A percentile compares a stretch with the other conserved stretches of the same genome.
These are phyloP conservation scores for Pangasius sanitwongsei DNA, from an alignment of 2,797 vertebrate genomes.

Conservation along the genomic window DNA sequence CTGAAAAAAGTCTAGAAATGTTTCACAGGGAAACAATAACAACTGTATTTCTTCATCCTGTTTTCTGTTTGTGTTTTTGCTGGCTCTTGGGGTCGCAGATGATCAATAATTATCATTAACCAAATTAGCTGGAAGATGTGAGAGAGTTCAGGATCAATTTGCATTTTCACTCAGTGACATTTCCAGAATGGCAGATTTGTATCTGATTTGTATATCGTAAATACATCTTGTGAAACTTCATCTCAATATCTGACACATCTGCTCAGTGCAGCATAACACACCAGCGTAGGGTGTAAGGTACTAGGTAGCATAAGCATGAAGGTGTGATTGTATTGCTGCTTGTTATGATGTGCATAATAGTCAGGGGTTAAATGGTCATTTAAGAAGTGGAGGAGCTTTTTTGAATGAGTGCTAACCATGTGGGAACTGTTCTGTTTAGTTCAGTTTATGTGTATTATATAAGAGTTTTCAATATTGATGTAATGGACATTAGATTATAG, in stretches of 20 bases:
- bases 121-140: neutral
- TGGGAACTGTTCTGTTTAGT: neutral
- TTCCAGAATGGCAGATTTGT: neutral
- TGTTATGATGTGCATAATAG: too few relatives aligned
- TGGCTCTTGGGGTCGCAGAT: neutral
- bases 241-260: neutral
- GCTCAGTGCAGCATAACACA: neutral
- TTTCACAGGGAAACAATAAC: neutral
- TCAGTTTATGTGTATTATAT: neutral
- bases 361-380: neutral
- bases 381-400: neutral
- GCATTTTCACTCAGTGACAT: neutral
- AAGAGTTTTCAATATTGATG: neutral
- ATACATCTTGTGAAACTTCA: neutral
- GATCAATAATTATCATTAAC: slow-evolving; percentile 10
- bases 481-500: neutral
- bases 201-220: neutral
- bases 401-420: neutral
- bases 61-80: slow-evolving; percentile 1
- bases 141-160: neutral
- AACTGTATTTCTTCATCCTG: neutral
- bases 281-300: neutral
- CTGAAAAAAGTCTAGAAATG: neutral
- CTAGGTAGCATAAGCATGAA: neutral
- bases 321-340: neutral